Base-by-base conservation (phyloP, 2,888 invertebrate species). In the Caenorhabditis japonica region DNA sequence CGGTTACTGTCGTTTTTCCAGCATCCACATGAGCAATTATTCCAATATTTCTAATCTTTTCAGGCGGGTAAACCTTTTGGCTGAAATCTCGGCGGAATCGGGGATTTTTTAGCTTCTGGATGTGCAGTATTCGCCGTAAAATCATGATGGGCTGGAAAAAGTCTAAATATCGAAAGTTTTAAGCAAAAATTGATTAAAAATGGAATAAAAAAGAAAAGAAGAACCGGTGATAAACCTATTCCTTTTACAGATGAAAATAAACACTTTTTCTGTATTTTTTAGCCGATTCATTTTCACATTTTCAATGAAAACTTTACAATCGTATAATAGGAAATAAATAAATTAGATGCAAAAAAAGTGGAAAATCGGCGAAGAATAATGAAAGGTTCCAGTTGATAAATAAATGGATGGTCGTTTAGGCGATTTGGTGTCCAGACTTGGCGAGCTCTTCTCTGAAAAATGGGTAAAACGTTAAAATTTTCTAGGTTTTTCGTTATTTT, bases 1-100 rank as follows among this genome's bases (percentile, higher is more conserved):
- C 99, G 0, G 97, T 97, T 0, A 97, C 96, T 34, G 99, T 99
- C 0, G 99, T 99, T 91, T 99, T 99, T 3, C 96, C 96, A 89
- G 95, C 95, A 91, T 95, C 95, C 77, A 95, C 94, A 86, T 96
- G 95, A 13, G 95, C 95, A 88, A 95, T 91, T 78, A 95, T 94
- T 13, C 95, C 95, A 83, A 96, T 93, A 88, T 95, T 96, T 71
- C 95, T 91, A 71, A 93, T 92, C 27, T 51, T 62, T 43, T 51
- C 33, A 4, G 12, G 27, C n/a, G n/a, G 49, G 7, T n/a, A 27
- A n/a, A 23, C 17, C n/a, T 10, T 27, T 12, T 12, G 15, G 15
- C 47, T 47, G 27, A n/a, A 15, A n/a, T 21, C 8, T 2, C 30
- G 47, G 7, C 10, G 30, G 10, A 30, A 10, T n/a, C n/a, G n/a